Evolutionary conservation across 2,888 invertebrate species (phyloP).

Genomic region (Pantelozetes paolii): DNA sequence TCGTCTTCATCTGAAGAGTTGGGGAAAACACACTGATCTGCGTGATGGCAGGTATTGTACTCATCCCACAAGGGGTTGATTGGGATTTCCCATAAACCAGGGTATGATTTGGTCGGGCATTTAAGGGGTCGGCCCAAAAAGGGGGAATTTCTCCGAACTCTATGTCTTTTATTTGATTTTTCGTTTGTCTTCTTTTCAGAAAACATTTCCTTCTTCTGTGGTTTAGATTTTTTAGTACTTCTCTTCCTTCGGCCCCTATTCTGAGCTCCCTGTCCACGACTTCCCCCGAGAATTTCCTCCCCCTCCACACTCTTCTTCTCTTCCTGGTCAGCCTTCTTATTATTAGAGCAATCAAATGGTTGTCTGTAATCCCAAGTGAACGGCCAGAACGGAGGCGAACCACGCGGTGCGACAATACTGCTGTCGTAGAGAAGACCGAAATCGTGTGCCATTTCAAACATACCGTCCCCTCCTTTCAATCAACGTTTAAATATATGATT

Average conservation of each 20-base stretch:
- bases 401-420: constrained; percentile 46
- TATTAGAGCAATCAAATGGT: constrained; percentile 42
- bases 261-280: neutral
- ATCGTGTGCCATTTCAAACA: constrained; percentile 48
- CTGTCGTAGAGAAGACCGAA: constrained; percentile 48
- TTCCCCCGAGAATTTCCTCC: neutral
- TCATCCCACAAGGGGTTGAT: constrained; percentile 48
- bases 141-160: constrained; percentile 38
- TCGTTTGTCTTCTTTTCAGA: neutral
- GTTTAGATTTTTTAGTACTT: neutral
- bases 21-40: constrained; percentile 63
- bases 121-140: constrained; percentile 42
- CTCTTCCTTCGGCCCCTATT: constrained; percentile 1
- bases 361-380: constrained; percentile 48
- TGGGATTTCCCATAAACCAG: constrained; percentile 54
- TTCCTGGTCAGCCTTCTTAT: constrained; percentile 33
- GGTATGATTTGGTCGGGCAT: constrained; percentile 48
- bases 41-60: constrained; percentile 47
- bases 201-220: neutral
- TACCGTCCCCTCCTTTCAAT: constrained; percentile 46
- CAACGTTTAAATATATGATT: neutral
- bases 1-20: constrained; percentile 59
- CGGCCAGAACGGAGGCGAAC: constrained; percentile 47
- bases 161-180: constrained; percentile 39
- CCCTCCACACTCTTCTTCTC: constrained; percentile 20